Conservation (phyloP, 23 tunicate genomes). For the Trididemnum miniatum region DNA sequence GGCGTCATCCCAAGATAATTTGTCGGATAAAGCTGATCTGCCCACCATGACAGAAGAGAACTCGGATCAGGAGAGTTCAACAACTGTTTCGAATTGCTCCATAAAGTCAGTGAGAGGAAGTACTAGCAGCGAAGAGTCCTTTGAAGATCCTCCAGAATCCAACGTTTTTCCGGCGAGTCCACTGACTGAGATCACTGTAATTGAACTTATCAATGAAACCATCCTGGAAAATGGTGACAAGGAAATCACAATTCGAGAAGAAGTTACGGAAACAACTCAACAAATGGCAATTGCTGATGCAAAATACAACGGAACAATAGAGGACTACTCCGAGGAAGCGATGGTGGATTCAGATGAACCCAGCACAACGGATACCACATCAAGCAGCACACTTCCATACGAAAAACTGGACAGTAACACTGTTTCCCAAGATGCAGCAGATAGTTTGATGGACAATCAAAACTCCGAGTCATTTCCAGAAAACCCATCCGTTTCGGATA, state of each 20-base stretch:
- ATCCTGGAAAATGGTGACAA: too few relatives aligned
- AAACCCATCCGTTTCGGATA: background rate
- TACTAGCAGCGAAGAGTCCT: background rate
- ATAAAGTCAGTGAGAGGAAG: slow-evolving; percentile 26
- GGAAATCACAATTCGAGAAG: too few relatives aligned
- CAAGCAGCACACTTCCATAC: background rate
- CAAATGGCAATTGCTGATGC: background rate
- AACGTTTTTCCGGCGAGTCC: background rate
- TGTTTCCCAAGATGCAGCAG: background rate
- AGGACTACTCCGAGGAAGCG: background rate
- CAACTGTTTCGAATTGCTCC: slow-evolving; percentile 2
- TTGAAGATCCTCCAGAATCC: background rate
- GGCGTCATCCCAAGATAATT: background rate
- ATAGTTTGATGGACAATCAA: background rate
- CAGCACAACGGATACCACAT: background rate
- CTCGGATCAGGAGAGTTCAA: background rate
- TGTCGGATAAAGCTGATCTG: background rate
- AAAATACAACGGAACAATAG: too few relatives aligned
- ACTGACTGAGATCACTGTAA: background rate
- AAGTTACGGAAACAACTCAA: background rate
- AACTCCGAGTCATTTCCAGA: background rate
- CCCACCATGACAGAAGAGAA: background rate
- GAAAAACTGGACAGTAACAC: background rate
- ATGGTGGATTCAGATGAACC: background rate
- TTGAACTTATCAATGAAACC: slow-evolving; percentile 10